Base-by-base conservation (phyloP, 2,113 vertebrate species). In the Paracanthobrama guichenoti region DNA sequence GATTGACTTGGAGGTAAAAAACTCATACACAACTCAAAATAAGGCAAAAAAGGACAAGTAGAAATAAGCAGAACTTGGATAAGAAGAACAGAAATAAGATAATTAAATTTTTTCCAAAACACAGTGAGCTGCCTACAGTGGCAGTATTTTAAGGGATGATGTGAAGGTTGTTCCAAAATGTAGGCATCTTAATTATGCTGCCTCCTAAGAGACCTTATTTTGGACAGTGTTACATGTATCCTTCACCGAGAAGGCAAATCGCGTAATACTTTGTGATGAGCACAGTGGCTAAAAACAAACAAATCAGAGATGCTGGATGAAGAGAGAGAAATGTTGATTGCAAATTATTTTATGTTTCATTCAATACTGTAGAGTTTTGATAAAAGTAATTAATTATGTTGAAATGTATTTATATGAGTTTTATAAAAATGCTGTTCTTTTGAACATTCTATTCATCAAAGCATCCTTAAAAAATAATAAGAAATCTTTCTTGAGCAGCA, bases 1-100 rank as follows among this genome's bases (percentile, higher is more conserved):
- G 97, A 99, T 99, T 79, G 98, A 99, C 87, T 88, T 99, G 79
- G 98, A 99, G 97, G 98, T 99, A 94, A 10, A 57, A 35, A 66
- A 73, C 5, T 77, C 3, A 53, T 59, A 16, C 9, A 35, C 28
- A 57, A 26, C 72, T 50, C 46, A 74, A 28, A 48, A 13, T 44
- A 44, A 69, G 31, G 31, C 35, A 28, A 6, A 66, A 31, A 66
- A 66, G 28, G 26, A 72, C 4, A 48, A 16, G 48, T 18, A 74
- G 14, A 50, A 50, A 26, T 26, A 50, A 50, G 9, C 46, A 28
- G 22, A 46, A 24, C 18, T 6, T 8, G 1, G 39, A 39, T 39
- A 39, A 39, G 6, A 39, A 39, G 35, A 39, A 39, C 35, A 39
- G 35, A 39, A 39, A 39, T 39, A 39, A 39, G 6, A 39, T 69